Base-by-base conservation (phyloP, 2,888 invertebrate species). In the Hyles lineata region DNA sequence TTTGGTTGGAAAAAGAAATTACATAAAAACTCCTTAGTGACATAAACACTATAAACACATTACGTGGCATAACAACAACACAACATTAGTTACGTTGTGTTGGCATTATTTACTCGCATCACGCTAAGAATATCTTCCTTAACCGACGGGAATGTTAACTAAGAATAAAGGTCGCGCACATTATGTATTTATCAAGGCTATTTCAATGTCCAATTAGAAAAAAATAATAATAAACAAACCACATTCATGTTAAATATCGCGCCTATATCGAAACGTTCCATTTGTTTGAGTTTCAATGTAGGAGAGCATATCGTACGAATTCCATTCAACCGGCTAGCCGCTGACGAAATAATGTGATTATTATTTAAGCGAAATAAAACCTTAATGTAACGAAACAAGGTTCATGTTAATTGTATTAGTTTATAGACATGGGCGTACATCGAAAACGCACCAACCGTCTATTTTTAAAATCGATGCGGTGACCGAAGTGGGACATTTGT, bases 401-500 rank as follows among this genome's bases (percentile, higher is more conserved):
- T 74, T 74, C 75, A 74, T 73, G 77, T 73, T 73, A 76, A 74
- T 80, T 78, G 81, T 79, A 77, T 76, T 83, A 84, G 85, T 87
- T 86, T 88, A 91, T 87, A 87, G 85, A 83, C 78, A 83, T 80
- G 77, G 76, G 83, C 86, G 89, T 87, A 87, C 89, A 89, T 90
- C 87, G 89, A 91, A 92, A 92, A 92, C 93, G 92, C 92, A 93
- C 89, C 85, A 87, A 88, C 88, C 84, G 83, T 91, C 93, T 94
- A 94, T 94, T 94, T 93, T 93, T 94, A 93, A 92, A 94, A 93
- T 92, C 92, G 90, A 93, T 92, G 93, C 89, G 90, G 91, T 89
- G 91, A 89, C 90, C 92, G 87, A 92, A 93, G 91, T 93, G 90
- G 93, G 90, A 89, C 93, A 90, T 85, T 82, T 88, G 88, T 90